Percentiles rank a stretch among this genome's conserved stretches.
phyloP scores from a whole-genome alignment of 2,113 vertebrate genomes.

The Melanerpes formicivorus region DNA sequence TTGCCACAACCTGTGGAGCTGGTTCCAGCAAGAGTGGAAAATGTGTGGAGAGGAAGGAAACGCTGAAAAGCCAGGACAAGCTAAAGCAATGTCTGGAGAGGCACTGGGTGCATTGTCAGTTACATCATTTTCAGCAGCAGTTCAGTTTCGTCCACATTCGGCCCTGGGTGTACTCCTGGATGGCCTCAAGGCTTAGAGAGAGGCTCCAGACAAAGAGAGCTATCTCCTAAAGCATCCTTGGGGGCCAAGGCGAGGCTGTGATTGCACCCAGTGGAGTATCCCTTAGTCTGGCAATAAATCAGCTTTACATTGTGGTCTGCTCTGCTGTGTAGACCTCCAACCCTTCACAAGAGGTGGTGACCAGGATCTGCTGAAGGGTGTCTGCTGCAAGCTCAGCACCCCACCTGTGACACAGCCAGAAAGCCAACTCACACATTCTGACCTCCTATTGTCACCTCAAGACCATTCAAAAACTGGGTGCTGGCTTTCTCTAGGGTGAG shows the following conservation, averaged over 20 bases:
- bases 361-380: neutral
- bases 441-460: neutral
- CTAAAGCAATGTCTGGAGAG: neutral
- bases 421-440: rapidly evolving
- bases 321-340: neutral
- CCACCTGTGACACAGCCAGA: neutral
- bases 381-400: neutral
- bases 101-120: neutral
- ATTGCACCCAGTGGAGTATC: neutral
- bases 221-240: neutral
- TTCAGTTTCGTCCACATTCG: neutral
- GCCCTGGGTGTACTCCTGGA: neutral
- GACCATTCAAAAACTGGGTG: rapidly evolving
- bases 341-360: neutral
- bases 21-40: constrained; percentile 44
- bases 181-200: neutral
- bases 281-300: neutral
- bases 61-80: constrained; percentile 39
- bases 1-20: constrained; percentile 56
- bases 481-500: neutral
- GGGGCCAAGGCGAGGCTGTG: neutral
- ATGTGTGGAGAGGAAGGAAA: constrained; percentile 20
- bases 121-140: neutral
- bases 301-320: neutral
- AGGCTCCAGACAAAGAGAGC: neutral